Evolutionary conservation across 2,888 invertebrate species (phyloP).

Genomic region (Sphecodes monilicornis): DNA sequence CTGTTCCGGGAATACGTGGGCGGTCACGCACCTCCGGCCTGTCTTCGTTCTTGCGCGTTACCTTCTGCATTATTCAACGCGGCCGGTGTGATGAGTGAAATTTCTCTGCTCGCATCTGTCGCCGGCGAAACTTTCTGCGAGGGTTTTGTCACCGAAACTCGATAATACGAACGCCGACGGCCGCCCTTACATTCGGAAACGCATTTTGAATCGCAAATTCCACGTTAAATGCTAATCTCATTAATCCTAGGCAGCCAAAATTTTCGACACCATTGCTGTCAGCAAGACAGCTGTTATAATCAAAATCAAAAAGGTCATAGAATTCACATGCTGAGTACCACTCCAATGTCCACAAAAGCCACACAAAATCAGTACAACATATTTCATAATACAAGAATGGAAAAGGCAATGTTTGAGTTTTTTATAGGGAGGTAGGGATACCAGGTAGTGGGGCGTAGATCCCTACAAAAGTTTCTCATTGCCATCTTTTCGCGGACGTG

Average conservation of each 20-base stretch:
- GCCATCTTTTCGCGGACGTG: no score
- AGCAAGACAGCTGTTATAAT: neutral
- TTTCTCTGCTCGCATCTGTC: slow-evolving; percentile 46
- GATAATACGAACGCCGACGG: slow-evolving; percentile 13
- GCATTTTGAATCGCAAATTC: neutral
- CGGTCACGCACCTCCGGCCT: slow-evolving; percentile 26
- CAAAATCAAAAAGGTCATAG: neutral
- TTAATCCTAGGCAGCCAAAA: neutral
- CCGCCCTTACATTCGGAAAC: neutral
- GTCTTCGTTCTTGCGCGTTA: slow-evolving; percentile 47
- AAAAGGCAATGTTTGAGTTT: no score
- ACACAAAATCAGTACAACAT: no score
- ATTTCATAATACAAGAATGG: no score
- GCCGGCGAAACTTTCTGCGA: slow-evolving; percentile 44
- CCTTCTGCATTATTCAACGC: slow-evolving; percentile 67
- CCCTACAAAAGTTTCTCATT: no score
- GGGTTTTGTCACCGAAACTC: slow-evolving; percentile 40
- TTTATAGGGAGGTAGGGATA: no score
- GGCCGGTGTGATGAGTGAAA: slow-evolving; percentile 46
- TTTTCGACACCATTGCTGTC: neutral
- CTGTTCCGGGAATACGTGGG: slow-evolving; percentile 14
- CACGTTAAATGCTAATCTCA: neutral
- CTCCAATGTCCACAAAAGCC: no score
- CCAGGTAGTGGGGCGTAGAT: no score
- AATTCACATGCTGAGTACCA: no score